Base-by-base conservation (phyloP, 1,140 invertebrate species). In the Bombus sylvicola region DNA sequence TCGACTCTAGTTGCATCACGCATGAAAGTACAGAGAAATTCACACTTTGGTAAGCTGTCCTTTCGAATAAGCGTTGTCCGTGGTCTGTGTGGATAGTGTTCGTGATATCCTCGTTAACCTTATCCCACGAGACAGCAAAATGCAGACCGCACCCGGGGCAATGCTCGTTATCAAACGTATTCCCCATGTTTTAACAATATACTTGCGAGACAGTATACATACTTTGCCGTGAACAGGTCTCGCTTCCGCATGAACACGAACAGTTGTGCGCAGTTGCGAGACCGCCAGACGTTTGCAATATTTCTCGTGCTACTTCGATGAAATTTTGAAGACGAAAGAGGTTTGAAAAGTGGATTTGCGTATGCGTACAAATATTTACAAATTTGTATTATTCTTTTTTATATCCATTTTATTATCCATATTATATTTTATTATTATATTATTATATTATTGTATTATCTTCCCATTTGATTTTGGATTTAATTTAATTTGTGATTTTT, bases 181-280 rank as follows among this genome's bases (percentile, higher is more conserved):
- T 69, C 68, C 28, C 68, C 43, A 62, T 69, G 68, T 81, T 81
- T 62, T 73, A 72, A 72, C 79, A 72, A 81, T 81, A 66, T 43
- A 34, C 41, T 83, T 22, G 72, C 25, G 13, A 37, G 72, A 53
- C 37, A 47, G 47, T n/a, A 12, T 53, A 39, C 53, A 62, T 81
- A 64, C 57, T 64, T 62, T 47, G 71, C 22, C 31, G 39, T 22
- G 41, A 37, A 72, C 72, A 13, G 25, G 57, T 83, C 22, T 83
- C 41, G 22, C 41, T 83, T 83, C 31, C 41, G 28, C 72, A 25
- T 37, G 59, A 22, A 66, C 18, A 66, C 22, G 59, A n/a, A 66
- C 41, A 75, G 41, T 59, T 34, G 39, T 13, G 13, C 12, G 25
- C 59, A 34, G 57, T 64, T 53, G n/a, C 57, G n/a, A n/a, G 57